Base-by-base conservation (phyloP, 2,797 vertebrate species). In the Alectoris magna region DNA sequence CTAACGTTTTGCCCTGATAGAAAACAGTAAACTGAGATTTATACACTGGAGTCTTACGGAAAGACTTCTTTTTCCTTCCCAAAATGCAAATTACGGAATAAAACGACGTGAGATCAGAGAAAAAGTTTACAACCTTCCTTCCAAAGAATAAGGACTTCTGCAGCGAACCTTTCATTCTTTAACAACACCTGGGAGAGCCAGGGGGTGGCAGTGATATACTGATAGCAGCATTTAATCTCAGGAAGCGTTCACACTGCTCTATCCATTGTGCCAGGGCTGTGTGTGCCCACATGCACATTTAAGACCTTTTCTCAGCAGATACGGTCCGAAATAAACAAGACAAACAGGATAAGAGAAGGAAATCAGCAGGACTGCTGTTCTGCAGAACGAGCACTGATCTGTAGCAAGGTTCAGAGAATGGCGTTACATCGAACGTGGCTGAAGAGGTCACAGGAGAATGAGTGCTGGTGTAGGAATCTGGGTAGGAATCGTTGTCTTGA, bases 11-110 rank as follows among this genome's bases (percentile, higher is more conserved):
- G 59, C n/a, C 71, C 51, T 69, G 84, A 48, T 63, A 11, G 85
- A 81, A 95, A 93, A 51, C 91, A 84, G 16, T 76, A 72, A 96
- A 85, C 26, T 72, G 84, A 96, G 95, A 94, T 94, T 95, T 94
- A 90, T 80, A 43, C 27, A 16, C 11, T 7, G 74, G 84, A 95
- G 49, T 55, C 8, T 56, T 60, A 73, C 34, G 38, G 62, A 91
- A 91, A 82, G 36, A 60, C 70, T 90, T 26, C 36, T 83, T 75
- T 85, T 85, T 90, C 70, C 67, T 88, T 67, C 81, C 53, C 48
- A 36, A 81, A 83, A 95, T 84, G 87, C 91, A 95, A 87, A 93
- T 90, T 83, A 58, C 24, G 6, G 74, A 17, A 58, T 60, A 39
- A 92, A 94, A 46, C 22, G 6, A 31, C 7, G 0, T 11, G 63